These are phyloP conservation scores for Melitaea cinxia DNA, from an alignment of 1,140 invertebrate species.

Conservation along the genomic window DNA sequence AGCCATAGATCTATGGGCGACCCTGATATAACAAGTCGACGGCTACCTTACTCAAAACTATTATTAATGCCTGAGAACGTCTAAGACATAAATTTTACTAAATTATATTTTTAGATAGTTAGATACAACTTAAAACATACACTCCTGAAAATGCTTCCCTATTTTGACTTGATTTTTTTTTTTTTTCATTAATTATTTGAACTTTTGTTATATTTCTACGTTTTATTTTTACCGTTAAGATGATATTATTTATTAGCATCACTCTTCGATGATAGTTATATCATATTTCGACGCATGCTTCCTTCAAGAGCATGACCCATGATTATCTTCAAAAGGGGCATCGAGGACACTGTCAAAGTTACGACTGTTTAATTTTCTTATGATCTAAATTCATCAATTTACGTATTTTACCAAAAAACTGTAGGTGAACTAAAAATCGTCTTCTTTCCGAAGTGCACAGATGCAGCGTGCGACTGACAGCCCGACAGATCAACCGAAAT, in stretches of 20 bases:
- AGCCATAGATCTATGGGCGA: slow-evolving; percentile 26
- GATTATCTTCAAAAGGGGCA: not conserved
- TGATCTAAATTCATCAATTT: not conserved
- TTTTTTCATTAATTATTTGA: no score
- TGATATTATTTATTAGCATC: no score
- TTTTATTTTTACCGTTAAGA: no score
- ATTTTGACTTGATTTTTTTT: no score
- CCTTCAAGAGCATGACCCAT: no score
- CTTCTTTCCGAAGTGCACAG: not conserved
- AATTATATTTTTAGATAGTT: not conserved
- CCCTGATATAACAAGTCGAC: slow-evolving; percentile 17
- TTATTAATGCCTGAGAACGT: not conserved
- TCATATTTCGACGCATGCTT: slow-evolving; percentile 5
- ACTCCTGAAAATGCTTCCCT: no score
- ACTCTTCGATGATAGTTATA: no score
- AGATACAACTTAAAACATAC: no score
- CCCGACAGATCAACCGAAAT: slow-evolving; percentile 7
- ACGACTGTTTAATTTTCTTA: not conserved
- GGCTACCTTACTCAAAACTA: not conserved
- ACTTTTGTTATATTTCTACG: no score
- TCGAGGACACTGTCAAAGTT: slow-evolving; percentile 21
- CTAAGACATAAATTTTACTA: not conserved
- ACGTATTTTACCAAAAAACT: not conserved
- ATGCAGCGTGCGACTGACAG: not conserved
- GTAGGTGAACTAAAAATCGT: not conserved